These are phyloP conservation scores for Pogonognathellus flavescens DNA, from an alignment of 1,140 invertebrate species.

Conservation along the genomic window DNA sequence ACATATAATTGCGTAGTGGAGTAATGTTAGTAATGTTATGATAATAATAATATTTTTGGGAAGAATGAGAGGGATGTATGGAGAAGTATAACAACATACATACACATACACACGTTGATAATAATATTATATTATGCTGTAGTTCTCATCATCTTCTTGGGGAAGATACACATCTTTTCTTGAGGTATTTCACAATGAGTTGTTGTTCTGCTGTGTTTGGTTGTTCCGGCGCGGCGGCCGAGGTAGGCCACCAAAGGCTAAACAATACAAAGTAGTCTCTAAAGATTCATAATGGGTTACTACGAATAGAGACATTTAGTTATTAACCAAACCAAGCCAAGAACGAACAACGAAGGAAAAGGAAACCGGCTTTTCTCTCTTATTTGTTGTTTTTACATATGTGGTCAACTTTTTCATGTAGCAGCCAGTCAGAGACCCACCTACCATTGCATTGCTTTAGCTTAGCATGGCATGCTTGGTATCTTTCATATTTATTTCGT, in stretches of 20 bases:
- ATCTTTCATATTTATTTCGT: background rate
- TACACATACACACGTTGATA: background rate
- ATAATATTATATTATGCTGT: background rate
- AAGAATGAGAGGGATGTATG: no score
- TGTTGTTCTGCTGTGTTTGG: slow-evolving; percentile 10
- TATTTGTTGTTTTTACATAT: slow-evolving; percentile 47
- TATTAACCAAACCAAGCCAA: slow-evolving; percentile 33
- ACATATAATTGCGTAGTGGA: no score
- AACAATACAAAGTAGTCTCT: slow-evolving; percentile 49
- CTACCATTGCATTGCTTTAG: background rate
- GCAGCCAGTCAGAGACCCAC: background rate
- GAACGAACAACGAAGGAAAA: slow-evolving; percentile 42
- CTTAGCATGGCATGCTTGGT: background rate
- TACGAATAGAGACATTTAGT: slow-evolving; percentile 50
- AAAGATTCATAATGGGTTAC: slow-evolving; percentile 50
- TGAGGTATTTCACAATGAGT: slow-evolving; percentile 40
- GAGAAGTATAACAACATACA: no score
- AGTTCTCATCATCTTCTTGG: background rate
- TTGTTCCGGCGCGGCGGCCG: slow-evolving; percentile 27
- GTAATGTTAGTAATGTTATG: no score
- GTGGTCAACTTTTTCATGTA: slow-evolving; percentile 48
- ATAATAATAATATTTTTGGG: no score
- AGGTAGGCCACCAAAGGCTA: slow-evolving; percentile 35
- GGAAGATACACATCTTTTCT: slow-evolving; percentile 30
- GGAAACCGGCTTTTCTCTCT: slow-evolving; percentile 45